Conservation (phyloP, 2,797 vertebrate species). For the Bufotes viridis region DNA sequence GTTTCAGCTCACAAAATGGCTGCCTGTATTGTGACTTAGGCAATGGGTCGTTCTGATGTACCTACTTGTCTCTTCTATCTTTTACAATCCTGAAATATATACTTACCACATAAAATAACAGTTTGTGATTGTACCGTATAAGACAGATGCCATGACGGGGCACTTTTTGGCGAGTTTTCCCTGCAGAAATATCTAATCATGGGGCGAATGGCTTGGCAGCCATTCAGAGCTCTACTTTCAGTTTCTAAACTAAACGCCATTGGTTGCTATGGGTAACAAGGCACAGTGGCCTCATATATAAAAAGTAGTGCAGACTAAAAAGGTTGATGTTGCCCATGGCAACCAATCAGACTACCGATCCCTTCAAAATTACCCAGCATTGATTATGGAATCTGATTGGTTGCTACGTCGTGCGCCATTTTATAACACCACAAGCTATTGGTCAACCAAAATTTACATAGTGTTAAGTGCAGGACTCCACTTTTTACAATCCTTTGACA, state of each 20-base stretch:
- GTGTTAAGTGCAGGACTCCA: background rate
- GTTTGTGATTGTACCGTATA: background rate
- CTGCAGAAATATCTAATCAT: slow-evolving; percentile 23
- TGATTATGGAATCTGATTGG: background rate
- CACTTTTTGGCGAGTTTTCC: background rate
- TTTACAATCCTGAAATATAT: background rate
- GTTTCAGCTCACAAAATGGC: background rate
- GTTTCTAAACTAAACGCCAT: background rate
- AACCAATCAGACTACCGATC: background rate
- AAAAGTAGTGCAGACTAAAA: slow-evolving; percentile 18
- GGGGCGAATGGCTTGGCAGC: background rate
- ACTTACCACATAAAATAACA: background rate
- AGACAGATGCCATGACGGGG: background rate
- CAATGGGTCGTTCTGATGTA: background rate
- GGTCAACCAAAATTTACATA: background rate
- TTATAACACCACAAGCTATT: background rate
- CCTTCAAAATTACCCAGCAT: background rate
- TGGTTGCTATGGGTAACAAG: slow-evolving; percentile 17
- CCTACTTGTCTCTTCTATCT: background rate
- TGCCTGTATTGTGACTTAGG: background rate
- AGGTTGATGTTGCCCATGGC: background rate
- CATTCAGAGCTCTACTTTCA: background rate
- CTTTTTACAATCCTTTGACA: background rate
- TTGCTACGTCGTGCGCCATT: no score
- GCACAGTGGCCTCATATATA: background rate